Evolutionary conservation across 2,888 invertebrate species (phyloP).

Genomic region (Harpagoxenus sublaevis): DNA sequence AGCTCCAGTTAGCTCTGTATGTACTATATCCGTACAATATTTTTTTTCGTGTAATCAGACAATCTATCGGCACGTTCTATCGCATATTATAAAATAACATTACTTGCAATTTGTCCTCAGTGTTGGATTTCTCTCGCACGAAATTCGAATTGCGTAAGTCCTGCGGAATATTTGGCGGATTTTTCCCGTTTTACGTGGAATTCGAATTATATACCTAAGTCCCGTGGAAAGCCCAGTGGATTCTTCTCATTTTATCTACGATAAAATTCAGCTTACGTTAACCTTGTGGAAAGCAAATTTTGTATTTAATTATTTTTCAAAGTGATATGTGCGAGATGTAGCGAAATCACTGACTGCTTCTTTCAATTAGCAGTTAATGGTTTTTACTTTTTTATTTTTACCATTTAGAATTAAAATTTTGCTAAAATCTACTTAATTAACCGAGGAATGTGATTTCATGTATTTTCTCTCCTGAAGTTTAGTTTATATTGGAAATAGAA

Average conservation of each 20-base stretch:
- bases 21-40: neutral
- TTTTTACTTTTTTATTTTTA: neutral
- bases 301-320: neutral
- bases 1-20: no score
- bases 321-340: neutral
- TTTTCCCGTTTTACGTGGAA: neutral
- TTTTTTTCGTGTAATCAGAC: neutral
- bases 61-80: neutral
- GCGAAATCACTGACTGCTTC: neutral
- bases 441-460: neutral
- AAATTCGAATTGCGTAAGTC: neutral
- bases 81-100: neutral
- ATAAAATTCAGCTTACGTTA: neutral
- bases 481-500: neutral
- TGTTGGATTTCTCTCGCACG: neutral
- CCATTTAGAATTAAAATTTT: neutral
- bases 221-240: neutral
- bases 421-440: neutral
- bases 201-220: neutral
- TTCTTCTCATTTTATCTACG: neutral
- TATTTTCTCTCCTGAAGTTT: no score
- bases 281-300: neutral
- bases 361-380: neutral
- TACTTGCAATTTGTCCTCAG: neutral
- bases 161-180: neutral